Conservation (phyloP, 2,797 vertebrate species). For the Rhinella marina region DNA sequence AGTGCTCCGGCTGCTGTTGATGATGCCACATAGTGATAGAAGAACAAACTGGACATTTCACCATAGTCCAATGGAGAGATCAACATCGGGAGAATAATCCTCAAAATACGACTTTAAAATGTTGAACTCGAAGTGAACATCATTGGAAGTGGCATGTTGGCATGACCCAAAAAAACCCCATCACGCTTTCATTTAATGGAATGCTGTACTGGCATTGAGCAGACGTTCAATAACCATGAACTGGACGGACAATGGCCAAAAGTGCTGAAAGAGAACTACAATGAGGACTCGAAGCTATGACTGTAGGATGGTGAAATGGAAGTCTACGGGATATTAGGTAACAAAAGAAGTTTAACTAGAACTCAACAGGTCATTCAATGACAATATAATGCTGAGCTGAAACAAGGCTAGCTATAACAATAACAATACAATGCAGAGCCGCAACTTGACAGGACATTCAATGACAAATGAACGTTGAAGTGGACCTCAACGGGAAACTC, state of each 20-base stretch:
- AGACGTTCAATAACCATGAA: background rate
- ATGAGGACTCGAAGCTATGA: background rate
- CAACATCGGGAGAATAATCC: background rate
- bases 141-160: background rate
- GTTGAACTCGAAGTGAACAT: background rate
- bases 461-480: background rate
- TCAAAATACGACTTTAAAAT: background rate
- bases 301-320: background rate
- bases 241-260: background rate
- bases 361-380: background rate
- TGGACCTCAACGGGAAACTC: background rate
- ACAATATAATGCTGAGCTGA: background rate
- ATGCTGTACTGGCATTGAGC: background rate
- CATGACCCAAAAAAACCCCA: background rate
- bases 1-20: background rate
- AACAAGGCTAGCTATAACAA: background rate
- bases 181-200: background rate
- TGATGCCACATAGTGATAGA: background rate
- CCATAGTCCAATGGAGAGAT: background rate
- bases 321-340: background rate
- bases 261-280: background rate
- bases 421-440: background rate
- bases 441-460: background rate
- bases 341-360: background rate
- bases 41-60: background rate